Evolutionary conservation across 1,140 invertebrate genomes (phyloP).

Genomic region (Hyphantria cunea): DNA sequence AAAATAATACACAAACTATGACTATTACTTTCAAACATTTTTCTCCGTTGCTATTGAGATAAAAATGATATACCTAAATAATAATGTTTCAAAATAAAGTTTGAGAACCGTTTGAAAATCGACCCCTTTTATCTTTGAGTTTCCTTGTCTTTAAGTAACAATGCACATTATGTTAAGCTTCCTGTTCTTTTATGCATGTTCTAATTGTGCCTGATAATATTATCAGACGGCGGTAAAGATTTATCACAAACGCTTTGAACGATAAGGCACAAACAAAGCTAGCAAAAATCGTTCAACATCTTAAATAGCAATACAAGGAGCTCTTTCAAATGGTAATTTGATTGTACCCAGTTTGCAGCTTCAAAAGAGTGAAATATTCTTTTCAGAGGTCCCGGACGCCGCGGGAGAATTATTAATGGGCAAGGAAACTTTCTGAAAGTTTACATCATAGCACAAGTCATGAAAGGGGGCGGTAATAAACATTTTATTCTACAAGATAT

Average conservation of each 20-base stretch:
- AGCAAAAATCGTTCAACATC: conserved; percentile 59
- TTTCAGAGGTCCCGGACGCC: conserved; percentile 59
- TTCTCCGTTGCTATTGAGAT: too few species aligned
- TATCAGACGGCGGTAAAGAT: conserved; percentile 22
- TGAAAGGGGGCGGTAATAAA: conserved; percentile 27
- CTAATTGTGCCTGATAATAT: background rate
- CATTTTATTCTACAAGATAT: conserved; percentile 16
- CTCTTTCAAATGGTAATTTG: conserved; percentile 75
- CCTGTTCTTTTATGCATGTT: too few species aligned
- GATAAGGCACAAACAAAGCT: conserved; percentile 44
- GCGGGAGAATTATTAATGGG: conserved; percentile 70
- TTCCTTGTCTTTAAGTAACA: too few species aligned
- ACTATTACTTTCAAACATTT: too few species aligned
- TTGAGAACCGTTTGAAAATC: too few species aligned
- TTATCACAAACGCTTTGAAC: conserved; percentile 29
- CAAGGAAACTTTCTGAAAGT: conserved; percentile 53
- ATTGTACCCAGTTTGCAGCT: conserved; percentile 71
- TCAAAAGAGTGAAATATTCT: conserved; percentile 78
- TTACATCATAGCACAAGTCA: conserved; percentile 34
- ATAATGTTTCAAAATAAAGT: too few species aligned
- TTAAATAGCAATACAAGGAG: conserved; percentile 60
- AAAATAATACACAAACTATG: too few species aligned
- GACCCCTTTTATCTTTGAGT: too few species aligned
- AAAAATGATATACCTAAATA: too few species aligned
- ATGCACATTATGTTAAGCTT: too few species aligned